Evolutionary conservation across 1,140 invertebrate genomes (phyloP).

Genomic region (Drosophila sp.): DNA sequence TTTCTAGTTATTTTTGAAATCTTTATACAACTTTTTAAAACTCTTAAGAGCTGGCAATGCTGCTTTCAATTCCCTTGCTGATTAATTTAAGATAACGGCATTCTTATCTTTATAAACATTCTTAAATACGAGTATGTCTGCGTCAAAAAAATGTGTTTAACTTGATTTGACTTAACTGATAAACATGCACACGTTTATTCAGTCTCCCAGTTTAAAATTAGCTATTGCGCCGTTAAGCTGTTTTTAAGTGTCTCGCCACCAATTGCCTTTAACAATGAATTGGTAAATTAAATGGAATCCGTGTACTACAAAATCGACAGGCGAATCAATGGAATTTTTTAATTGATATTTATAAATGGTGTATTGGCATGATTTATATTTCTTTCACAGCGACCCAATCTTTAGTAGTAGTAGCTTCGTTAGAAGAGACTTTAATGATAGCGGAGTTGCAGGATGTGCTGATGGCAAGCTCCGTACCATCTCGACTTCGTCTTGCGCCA

Average conservation of each 20-base stretch:
- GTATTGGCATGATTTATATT: conserved; percentile 23
- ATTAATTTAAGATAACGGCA: conserved; percentile 30
- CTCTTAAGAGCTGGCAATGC: not conserved
- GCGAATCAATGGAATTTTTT: not conserved
- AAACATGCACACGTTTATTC: conserved; percentile 48
- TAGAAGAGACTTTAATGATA: conserved; percentile 84
- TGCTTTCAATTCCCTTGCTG: not conserved
- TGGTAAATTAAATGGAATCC: conserved; percentile 41
- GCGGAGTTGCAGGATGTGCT: conserved; percentile 69
- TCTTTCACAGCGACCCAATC: conserved; percentile 80
- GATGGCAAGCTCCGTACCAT: conserved; percentile 81
- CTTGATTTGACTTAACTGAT: conserved; percentile 47
- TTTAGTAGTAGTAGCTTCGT: conserved; percentile 84
- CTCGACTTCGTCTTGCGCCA: conserved; percentile 84
- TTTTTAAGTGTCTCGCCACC: conserved; percentile 16
- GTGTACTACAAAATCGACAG: conserved; percentile 64
- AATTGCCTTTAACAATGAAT: conserved; percentile 52
- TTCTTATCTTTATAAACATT: conserved; percentile 66
- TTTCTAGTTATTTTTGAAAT: no score
- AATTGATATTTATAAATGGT: conserved; percentile 19
- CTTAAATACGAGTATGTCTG: conserved; percentile 21
- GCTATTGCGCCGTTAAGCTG: conserved; percentile 61
- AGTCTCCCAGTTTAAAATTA: conserved; percentile 47
- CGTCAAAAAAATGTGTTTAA: conserved; percentile 61
- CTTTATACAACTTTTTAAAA: no score